Percentiles rank a stretch among this genome's conserved stretches.
Evolutionary conservation across 1,140 invertebrate species (phyloP).

Genomic region (Coenobita brevimanus): DNA sequence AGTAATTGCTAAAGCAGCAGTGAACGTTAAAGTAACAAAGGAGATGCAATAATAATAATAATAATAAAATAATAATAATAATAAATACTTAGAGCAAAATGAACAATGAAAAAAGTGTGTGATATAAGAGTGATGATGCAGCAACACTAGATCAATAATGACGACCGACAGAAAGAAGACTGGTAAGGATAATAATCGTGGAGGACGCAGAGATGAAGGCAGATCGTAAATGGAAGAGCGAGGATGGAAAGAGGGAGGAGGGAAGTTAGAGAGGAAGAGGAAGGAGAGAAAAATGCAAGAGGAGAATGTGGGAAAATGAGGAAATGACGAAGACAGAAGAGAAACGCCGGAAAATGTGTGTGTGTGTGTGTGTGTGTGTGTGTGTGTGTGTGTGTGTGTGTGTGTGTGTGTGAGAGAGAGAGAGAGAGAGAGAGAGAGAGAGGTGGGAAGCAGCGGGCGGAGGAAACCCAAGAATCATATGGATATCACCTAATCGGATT

Average conservation of each 20-base stretch:
- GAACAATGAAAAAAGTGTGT: too few species aligned
- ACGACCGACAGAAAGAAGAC: too few species aligned
- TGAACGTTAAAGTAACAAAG: too few species aligned
- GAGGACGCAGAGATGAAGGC: background rate
- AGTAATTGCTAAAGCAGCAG: too few species aligned
- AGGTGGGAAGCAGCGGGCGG: slow-evolving; percentile 10
- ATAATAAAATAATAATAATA: too few species aligned
- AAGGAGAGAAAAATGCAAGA: background rate
- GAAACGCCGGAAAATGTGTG: background rate
- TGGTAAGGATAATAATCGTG: background rate
- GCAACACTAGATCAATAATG: too few species aligned
- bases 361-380: background rate
- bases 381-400: background rate
- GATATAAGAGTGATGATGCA: too few species aligned
- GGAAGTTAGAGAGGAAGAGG: background rate
- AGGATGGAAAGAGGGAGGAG: background rate
- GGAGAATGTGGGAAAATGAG: background rate
- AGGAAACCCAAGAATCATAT: slow-evolving; percentile 46
- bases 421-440: background rate
- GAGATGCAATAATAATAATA: too few species aligned
- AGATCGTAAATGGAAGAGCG: background rate
- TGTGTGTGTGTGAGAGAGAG: background rate
- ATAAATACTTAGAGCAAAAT: too few species aligned
- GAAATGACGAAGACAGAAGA: background rate
- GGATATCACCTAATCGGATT: slow-evolving; percentile 51